Evolutionary conservation across 2,888 invertebrate species (phyloP).

Genomic region (Drosophila mulleri): DNA sequence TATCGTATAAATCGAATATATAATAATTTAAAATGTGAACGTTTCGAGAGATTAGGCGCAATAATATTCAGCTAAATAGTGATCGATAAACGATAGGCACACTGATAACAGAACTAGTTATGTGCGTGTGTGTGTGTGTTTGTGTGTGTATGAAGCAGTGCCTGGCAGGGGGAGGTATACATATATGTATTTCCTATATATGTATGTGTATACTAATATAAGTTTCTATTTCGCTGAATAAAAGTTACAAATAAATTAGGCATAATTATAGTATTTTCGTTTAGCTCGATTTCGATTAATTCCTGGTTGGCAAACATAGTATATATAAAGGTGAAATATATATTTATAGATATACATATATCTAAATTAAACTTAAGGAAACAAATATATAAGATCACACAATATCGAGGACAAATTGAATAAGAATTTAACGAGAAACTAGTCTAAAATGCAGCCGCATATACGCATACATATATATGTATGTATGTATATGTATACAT

Average conservation of each 20-base stretch:
- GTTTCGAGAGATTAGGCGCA: conserved; percentile 17
- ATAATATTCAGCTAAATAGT: conserved; percentile 19
- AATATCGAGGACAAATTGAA: conserved; percentile 28
- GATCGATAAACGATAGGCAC: conserved; percentile 35
- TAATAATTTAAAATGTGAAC: conserved; percentile 9
- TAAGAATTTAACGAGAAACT: conserved; percentile 8
- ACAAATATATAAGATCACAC: conserved; percentile 38
- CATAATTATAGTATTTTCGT: conserved; percentile 36
- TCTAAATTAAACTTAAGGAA: conserved; percentile 32
- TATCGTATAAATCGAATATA: conserved; percentile 15
- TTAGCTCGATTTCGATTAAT: conserved; percentile 41
- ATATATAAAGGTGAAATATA: background rate
- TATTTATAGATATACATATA: background rate
- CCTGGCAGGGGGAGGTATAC: background rate
- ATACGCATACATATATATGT: conserved; percentile 9
- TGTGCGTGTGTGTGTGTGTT: background rate
- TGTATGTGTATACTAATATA: background rate
- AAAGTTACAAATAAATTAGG: conserved; percentile 20
- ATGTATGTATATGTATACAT: conserved; percentile 11
- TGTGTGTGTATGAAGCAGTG: background rate
- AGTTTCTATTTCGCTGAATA: background rate
- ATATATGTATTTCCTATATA: background rate
- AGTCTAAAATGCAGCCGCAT: conserved; percentile 46
- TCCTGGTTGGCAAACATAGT: conserved; percentile 43
- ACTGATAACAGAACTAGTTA: conserved; percentile 28